Percentiles rank a stretch among this genome's conserved stretches.
Conservation (phyloP, 2,888 invertebrate genomes). For the Xestoiulus laeticollis region DNA sequence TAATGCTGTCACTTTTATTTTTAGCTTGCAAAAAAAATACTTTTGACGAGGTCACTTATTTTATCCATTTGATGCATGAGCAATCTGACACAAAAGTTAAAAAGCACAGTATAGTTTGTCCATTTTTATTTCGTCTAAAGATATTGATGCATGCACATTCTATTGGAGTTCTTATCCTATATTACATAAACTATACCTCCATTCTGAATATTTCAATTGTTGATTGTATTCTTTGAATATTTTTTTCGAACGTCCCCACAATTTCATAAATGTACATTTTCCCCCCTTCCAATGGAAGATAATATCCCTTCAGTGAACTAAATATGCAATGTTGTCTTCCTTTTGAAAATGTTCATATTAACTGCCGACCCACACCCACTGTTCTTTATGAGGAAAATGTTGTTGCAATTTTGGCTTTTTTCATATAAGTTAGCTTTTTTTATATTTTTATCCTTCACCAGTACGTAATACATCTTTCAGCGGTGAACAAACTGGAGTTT, state of each 20-base stretch:
- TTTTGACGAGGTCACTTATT: no score
- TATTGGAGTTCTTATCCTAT: no score
- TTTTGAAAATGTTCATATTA: slow-evolving; percentile 3
- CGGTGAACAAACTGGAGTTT: not conserved
- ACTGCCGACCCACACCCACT: not conserved
- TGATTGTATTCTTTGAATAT: not conserved
- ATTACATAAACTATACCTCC: no score
- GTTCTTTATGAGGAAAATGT: not conserved
- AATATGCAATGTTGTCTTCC: not conserved
- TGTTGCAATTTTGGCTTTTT: slow-evolving; percentile 10
- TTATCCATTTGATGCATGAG: no score
- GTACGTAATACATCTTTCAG: not conserved
- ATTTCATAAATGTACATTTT: not conserved
- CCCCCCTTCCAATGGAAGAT: not conserved
- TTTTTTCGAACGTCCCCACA: not conserved
- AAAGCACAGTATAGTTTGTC: no score
- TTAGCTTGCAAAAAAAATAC: no score
- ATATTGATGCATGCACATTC: no score
- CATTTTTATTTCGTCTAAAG: no score
- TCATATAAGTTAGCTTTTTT: not conserved
- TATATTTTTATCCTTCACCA: not conserved
- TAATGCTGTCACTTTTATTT: no score
- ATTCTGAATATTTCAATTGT: not conserved
- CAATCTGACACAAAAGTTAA: no score
- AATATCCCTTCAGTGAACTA: not conserved